Conservation (phyloP, 2,113 vertebrate genomes). For the Vicugna pacos region DNA sequence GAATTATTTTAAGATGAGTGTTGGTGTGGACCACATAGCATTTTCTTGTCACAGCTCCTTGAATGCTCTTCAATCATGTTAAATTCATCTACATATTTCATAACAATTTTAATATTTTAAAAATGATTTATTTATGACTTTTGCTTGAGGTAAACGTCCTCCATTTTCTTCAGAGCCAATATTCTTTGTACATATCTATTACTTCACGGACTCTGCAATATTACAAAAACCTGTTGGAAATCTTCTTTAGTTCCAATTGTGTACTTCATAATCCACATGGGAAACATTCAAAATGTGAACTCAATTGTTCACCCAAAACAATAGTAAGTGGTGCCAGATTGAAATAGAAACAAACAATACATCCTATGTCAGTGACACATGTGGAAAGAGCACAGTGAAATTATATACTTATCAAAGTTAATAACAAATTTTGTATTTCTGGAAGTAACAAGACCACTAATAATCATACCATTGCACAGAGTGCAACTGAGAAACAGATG, state of each 20-base stretch:
- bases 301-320: constrained; percentile 59
- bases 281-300: constrained; percentile 65
- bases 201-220: background rate
- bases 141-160: background rate
- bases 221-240: background rate
- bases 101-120: constrained; percentile 22
- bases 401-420: constrained; percentile 71
- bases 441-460: constrained; percentile 58
- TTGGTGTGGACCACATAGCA: background rate
- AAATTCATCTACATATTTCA: background rate
- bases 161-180: background rate
- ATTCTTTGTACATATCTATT: background rate
- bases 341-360: constrained; percentile 67
- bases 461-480: constrained; percentile 58
- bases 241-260: constrained; percentile 8
- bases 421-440: constrained; percentile 69
- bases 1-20: background rate
- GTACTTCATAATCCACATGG: constrained; percentile 43
- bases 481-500: constrained; percentile 74
- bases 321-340: constrained; percentile 55
- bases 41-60: constrained; percentile 14
- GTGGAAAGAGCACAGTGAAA: constrained; percentile 68
- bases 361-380: constrained; percentile 58
- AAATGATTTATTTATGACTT: background rate
- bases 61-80: background rate